Conservation (phyloP, 2,113 vertebrate species). For the Sclerurus mexicanus region DNA sequence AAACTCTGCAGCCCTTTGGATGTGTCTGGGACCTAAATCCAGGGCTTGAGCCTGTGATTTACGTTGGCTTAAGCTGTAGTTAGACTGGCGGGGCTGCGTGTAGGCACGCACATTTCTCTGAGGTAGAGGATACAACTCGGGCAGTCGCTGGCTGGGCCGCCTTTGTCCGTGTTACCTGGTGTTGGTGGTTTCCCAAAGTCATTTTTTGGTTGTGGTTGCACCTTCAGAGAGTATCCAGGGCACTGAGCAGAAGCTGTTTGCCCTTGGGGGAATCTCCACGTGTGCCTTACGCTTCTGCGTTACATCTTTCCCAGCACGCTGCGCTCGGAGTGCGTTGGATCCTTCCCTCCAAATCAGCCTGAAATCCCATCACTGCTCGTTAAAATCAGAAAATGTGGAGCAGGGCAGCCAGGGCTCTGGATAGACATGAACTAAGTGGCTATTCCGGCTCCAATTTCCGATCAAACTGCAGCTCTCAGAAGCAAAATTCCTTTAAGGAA, state of each 20-base stretch:
- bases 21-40: not conserved
- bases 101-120: accelerated
- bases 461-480: not conserved
- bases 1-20: not conserved
- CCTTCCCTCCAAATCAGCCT: not conserved
- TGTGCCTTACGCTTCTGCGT: not conserved
- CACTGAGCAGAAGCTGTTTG: not conserved
- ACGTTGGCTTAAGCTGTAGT: not conserved
- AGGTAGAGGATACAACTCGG: accelerated
- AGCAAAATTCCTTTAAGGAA: not conserved
- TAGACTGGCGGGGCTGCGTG: accelerated
- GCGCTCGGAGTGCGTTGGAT: not conserved
- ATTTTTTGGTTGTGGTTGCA: not conserved
- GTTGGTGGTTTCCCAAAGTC: not conserved
- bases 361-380: not conserved
- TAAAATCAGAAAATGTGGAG: not conserved
- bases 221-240: not conserved
- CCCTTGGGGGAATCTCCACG: not conserved
- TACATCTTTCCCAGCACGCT: accelerated
- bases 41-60: not conserved
- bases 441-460: accelerated
- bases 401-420: not conserved
- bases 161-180: accelerated
- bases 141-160: accelerated
- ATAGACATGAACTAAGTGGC: not conserved